Percentiles rank a stretch among this genome's conserved stretches.
Evolutionary conservation across 2,113 vertebrate species (phyloP).

Genomic region (Mirounga angustirostris): DNA sequence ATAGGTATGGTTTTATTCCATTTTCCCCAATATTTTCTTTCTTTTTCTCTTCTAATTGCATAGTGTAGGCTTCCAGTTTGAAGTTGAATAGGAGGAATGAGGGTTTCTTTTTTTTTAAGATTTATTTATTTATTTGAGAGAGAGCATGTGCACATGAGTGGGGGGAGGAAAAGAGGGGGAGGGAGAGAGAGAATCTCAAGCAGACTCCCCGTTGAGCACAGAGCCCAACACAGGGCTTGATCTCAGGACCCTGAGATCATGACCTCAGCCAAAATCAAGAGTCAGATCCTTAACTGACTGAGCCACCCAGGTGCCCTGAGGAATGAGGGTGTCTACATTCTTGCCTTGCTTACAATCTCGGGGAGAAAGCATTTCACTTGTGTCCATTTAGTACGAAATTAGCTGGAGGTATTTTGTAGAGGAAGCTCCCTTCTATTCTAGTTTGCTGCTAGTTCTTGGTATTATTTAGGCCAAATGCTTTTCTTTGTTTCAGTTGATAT

Average conservation of each 20-base stretch:
- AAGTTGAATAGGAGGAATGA: not conserved
- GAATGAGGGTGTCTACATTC: not conserved
- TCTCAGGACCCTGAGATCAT: not conserved
- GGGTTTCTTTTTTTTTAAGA: not conserved
- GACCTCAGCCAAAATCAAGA: not conserved
- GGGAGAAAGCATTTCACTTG: not conserved
- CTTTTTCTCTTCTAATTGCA: not conserved
- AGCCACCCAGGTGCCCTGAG: not conserved
- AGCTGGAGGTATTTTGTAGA: not conserved
- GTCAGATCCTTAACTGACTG: not conserved
- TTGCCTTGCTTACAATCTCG: not conserved
- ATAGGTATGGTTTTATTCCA: not conserved
- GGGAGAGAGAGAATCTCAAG: not conserved
- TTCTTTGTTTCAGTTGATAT: not conserved
- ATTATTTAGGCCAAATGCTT: not conserved
- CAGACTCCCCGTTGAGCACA: not conserved
- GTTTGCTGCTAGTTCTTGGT: not conserved
- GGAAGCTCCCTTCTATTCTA: not conserved
- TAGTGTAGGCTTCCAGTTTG: not conserved
- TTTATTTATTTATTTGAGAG: not conserved
- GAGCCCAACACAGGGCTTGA: not conserved
- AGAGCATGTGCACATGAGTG: not conserved
- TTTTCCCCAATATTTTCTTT: not conserved
- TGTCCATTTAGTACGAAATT: not conserved
- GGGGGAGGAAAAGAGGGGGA: not conserved